Base-by-base conservation (phyloP, 2,113 vertebrate genomes). In the Phalacrocorax aristotelis region DNA sequence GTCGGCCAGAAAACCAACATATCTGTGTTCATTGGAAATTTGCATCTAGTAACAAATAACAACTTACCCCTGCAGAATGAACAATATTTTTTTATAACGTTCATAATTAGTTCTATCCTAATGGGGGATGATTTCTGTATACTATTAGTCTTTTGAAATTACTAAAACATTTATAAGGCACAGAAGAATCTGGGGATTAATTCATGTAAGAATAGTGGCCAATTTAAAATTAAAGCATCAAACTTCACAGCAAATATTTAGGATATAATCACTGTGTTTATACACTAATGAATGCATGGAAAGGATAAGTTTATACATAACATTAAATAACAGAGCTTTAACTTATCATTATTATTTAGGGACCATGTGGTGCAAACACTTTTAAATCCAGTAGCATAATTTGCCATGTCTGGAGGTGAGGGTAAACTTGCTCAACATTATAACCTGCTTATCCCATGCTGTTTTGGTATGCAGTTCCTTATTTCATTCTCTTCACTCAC, bases 211-310 rank as follows among this genome's bases (percentile, higher is more conserved):
- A 93, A 81, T 34, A 75, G 42, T 27, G 48, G 42, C 27, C 55
- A 80, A 75, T 81, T 90, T 89, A 57, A 95, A 96, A 94, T 91
- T 82, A 90, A 95, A 92, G 22, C 52, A 57, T 88, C 82, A 89
- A 94, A 61, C 20, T 38, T 46, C 42, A 79, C 79, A 80, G 87
- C 38, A 90, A 29, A 77, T 80, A 3, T 90, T 75, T 85, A 44
- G 52, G 26, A 51, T 92, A 90, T 65, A 95, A 94, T 95, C 68
- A 87, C 57, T 74, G 46, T 88, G 36, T 89, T 95, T 94, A 71
- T 79, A 62, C 17, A 38, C 22, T 93, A 95, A 94, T 72, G 78
- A 89, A 55, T 48, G 23, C 26, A 40, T 40, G 15, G 46, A 74
- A 91, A 80, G 4, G 8, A 83, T 64, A 65, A 93, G 62, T 44